These are phyloP conservation scores for Choloepus hoffmanni DNA, from an alignment of 2,113 vertebrate genomes.

Conservation along the genomic window DNA sequence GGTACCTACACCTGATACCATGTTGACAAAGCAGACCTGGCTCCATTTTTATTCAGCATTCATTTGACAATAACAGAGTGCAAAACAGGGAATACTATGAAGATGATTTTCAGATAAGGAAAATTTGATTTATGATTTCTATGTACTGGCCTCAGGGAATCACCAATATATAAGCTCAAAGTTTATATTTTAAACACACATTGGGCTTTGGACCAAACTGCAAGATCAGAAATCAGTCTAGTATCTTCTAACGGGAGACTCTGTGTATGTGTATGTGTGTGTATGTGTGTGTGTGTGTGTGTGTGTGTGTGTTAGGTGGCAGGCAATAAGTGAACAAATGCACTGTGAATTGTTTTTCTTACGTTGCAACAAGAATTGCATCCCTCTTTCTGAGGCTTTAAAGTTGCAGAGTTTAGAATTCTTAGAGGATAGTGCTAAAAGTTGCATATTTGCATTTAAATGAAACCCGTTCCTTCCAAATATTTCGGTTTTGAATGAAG, in stretches of 20 bases:
- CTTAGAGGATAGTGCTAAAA: conserved; percentile 61
- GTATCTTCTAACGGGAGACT: not conserved
- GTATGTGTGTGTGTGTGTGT: not conserved
- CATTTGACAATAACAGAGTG: not conserved
- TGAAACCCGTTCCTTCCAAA: conserved; percentile 46
- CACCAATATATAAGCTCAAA: conserved; percentile 47
- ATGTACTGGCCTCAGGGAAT: not conserved
- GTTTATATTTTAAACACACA: conserved; percentile 68
- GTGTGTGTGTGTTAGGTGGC: not conserved
- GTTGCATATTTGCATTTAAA: conserved; percentile 58
- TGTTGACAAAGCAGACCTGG: not conserved
- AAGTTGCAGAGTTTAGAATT: conserved; percentile 50
- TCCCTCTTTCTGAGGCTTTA: conserved; percentile 59
- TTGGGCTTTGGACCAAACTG: conserved; percentile 52
- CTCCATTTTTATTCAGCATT: not conserved
- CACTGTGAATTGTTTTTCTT: conserved; percentile 49
- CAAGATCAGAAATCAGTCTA: conserved; percentile 53
- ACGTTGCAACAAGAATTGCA: conserved; percentile 54
- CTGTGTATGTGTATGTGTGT: not conserved
- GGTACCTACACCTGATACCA: not conserved
- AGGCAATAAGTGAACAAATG: not conserved
- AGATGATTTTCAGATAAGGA: conserved; percentile 37
- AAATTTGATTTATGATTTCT: conserved; percentile 53
- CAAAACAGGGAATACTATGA: not conserved
- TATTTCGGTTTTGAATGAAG: conserved; percentile 67